Percentiles rank a stretch among this genome's conserved stretches.
Conservation (phyloP, 2,797 vertebrate species). For the Rhynchotus rufescens region DNA sequence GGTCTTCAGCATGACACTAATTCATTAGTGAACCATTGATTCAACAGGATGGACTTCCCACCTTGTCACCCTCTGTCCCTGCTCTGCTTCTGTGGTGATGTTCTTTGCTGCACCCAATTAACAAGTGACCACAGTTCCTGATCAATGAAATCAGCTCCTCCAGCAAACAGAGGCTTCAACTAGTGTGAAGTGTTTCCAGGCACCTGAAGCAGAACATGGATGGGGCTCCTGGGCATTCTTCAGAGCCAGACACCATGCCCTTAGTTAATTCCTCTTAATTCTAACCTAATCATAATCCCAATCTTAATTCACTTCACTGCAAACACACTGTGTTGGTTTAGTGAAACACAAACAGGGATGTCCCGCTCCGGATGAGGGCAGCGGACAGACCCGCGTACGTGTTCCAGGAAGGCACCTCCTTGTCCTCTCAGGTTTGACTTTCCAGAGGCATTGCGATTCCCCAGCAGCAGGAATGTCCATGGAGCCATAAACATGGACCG, state of each 20-base stretch:
- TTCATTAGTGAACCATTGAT: neutral
- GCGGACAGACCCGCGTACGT: neutral
- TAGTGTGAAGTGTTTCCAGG: neutral
- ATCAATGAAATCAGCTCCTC: neutral
- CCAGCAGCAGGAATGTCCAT: neutral
- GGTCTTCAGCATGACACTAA: neutral
- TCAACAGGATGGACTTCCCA: neutral
- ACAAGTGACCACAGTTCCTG: neutral
- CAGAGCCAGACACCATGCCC: neutral
- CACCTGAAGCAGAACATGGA: neutral
- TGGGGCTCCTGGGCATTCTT: neutral
- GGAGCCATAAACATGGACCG: neutral
- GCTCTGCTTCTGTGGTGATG: neutral
- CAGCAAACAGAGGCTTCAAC: neutral
- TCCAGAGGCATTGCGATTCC: conserved; percentile 16
- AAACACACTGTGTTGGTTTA: neutral
- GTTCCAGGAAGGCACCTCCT: neutral
- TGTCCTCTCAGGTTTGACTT: conserved; percentile 3
- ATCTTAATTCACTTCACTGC: neutral
- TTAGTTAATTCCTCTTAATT: neutral
- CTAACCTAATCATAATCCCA: no score
- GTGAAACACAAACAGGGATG: neutral
- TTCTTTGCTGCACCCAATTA: neutral
- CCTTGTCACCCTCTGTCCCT: neutral
- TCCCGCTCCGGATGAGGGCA: neutral